Percentiles rank a stretch among this genome's conserved stretches.
Evolutionary conservation across 2,797 vertebrate genomes (phyloP).

Genomic region (Melanotaenia nigrans): DNA sequence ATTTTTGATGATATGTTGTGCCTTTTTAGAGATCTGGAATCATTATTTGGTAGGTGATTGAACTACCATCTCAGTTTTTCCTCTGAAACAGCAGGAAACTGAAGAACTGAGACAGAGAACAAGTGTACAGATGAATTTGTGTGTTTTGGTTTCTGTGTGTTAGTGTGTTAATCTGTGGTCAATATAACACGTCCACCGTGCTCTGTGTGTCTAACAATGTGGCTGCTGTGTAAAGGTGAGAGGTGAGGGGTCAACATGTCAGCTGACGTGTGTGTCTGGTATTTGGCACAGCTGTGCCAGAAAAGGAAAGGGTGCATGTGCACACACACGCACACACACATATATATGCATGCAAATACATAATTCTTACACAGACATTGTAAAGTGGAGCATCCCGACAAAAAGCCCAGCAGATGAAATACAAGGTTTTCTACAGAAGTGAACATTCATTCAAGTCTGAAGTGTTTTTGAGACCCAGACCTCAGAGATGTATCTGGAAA

Average conservation of each 20-base stretch:
- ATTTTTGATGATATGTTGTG: slow-evolving; percentile 6
- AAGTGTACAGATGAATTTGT: slow-evolving; percentile 1
- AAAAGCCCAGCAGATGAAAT: not conserved
- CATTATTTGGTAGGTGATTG: not conserved
- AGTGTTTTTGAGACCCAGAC: not conserved
- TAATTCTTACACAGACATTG: not conserved
- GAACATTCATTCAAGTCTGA: slow-evolving; percentile 7
- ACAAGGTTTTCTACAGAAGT: not conserved
- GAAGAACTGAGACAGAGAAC: not conserved
- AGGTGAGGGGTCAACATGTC: slow-evolving; percentile 78
- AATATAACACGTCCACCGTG: slow-evolving; percentile 19
- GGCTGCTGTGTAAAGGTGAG: slow-evolving; percentile 74
- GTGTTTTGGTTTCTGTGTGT: not conserved
- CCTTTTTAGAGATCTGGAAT: not conserved
- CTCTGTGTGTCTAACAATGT: slow-evolving; percentile 57
- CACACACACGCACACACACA: slow-evolving; percentile 9
- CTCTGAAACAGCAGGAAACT: not conserved
- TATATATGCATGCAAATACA: not conserved
- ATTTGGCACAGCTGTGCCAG: slow-evolving; percentile 75
- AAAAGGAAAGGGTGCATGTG: slow-evolving; percentile 18
- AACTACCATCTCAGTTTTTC: not conserved
- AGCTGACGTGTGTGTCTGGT: slow-evolving; percentile 80
- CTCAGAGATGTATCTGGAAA: not conserved
- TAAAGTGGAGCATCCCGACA: slow-evolving; percentile 7
- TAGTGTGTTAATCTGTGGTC: slow-evolving; percentile 16